A percentile compares a stretch with the other conserved stretches of the same genome.
phyloP scores from a whole-genome alignment of 2,888 invertebrate species.

The Chymomyza fuscimana region DNA sequence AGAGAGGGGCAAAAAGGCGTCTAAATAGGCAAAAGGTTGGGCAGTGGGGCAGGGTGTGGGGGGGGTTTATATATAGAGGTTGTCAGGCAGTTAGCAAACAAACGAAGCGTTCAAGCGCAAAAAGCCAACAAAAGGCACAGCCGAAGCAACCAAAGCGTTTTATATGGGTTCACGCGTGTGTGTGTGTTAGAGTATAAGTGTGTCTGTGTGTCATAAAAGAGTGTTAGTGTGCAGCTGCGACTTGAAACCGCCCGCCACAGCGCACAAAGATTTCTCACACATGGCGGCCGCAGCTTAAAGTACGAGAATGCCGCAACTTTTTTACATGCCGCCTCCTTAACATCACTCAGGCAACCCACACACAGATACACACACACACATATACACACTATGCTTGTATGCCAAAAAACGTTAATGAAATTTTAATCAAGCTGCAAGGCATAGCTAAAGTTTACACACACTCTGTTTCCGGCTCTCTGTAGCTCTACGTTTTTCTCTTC shows the following conservation, averaged over 20 bases:
- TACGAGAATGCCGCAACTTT: slow-evolving; percentile 67
- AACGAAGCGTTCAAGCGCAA: slow-evolving; percentile 73
- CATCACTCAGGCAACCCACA: background rate
- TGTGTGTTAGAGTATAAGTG: slow-evolving; percentile 15
- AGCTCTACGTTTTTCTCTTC: background rate
- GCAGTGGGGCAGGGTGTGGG: background rate
- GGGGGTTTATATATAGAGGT: slow-evolving; percentile 2
- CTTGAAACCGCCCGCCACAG: slow-evolving; percentile 39
- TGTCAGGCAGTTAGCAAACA: slow-evolving; percentile 69
- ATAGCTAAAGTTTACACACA: slow-evolving; percentile 15
- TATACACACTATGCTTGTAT: background rate
- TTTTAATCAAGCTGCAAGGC: slow-evolving; percentile 64
- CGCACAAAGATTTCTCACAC: slow-evolving; percentile 55
- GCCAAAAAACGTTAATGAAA: slow-evolving; percentile 57
- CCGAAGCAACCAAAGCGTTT: slow-evolving; percentile 61
- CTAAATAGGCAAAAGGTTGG: background rate
- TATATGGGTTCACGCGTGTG: slow-evolving; percentile 14
- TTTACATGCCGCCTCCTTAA: slow-evolving; percentile 14
- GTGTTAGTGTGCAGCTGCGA: slow-evolving; percentile 27
- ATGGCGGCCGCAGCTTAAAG: slow-evolving; percentile 53
- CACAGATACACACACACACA: background rate
- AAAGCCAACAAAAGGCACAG: slow-evolving; percentile 52
- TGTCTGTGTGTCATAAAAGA: slow-evolving; percentile 18
- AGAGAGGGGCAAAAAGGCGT: background rate
- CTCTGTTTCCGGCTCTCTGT: no score